Evolutionary conservation across 2,888 invertebrate species (phyloP).

Genomic region (Eupithecia exiguata): DNA sequence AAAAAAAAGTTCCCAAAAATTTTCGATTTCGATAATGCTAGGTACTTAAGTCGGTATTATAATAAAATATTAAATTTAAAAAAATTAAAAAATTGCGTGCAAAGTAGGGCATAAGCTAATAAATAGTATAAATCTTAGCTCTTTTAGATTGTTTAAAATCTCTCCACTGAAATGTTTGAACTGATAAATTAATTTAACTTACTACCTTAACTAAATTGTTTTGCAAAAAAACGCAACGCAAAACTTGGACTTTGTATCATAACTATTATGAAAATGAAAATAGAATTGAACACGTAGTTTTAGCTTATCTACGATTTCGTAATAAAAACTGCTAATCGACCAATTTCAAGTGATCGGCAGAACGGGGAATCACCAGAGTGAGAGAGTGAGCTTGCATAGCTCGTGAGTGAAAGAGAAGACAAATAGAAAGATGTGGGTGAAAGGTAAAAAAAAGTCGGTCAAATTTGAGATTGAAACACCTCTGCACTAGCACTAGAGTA

Average conservation of each 20-base stretch:
- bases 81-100: no score
- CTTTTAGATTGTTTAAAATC: no score
- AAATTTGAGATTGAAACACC: background rate
- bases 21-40: no score
- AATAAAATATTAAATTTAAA: no score
- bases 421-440: slow-evolving; percentile 30
- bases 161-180: no score
- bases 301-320: slow-evolving; percentile 7
- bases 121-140: no score
- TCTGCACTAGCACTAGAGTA: background rate
- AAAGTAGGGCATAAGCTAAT: no score
- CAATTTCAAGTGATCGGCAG: slow-evolving; percentile 16
- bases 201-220: no score
- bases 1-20: no score
- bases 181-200: no score
- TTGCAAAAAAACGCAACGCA: background rate
- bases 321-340: slow-evolving; percentile 11
- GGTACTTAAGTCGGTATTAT: no score
- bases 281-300: background rate
- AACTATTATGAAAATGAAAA: background rate
- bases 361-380: slow-evolving; percentile 37
- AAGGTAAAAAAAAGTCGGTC: slow-evolving; percentile 31
- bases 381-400: background rate
- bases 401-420: slow-evolving; percentile 15
- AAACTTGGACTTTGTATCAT: background rate